phyloP scores from a whole-genome alignment of 1,140 invertebrate genomes.

The Callitettix versicolor region DNA sequence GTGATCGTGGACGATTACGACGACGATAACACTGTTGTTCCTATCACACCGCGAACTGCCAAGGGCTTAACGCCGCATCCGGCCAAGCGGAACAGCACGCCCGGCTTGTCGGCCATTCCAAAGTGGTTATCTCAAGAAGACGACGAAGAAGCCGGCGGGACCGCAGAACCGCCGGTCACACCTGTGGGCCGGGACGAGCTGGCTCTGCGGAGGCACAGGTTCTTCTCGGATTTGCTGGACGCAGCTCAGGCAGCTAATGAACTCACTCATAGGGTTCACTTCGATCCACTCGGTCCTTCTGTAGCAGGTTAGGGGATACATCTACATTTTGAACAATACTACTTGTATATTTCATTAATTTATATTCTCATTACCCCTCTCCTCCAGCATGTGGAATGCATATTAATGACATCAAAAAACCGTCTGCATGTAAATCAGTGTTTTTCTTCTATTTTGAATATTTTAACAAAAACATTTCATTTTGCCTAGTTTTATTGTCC shows the following conservation, averaged over 20 bases:
- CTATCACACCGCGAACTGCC: constrained; percentile 17
- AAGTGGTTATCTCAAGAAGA: constrained; percentile 36
- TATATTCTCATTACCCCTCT: too few species aligned
- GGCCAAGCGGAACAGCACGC: constrained; percentile 25
- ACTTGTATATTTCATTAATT: too few species aligned
- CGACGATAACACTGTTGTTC: constrained; percentile 5
- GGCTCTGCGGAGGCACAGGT: constrained; percentile 57
- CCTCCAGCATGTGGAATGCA: too few species aligned
- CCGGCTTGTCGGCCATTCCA: constrained; percentile 20
- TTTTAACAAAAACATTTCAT: too few species aligned
- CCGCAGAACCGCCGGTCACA: constrained; percentile 22
- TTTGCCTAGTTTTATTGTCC: too few species aligned
- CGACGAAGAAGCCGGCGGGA: constrained; percentile 18
- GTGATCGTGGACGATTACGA: not conserved
- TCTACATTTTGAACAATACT: too few species aligned
- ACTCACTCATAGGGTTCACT: constrained; percentile 56
- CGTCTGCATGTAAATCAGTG: too few species aligned
- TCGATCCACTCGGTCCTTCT: constrained; percentile 56
- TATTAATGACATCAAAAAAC: too few species aligned
- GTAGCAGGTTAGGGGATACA: constrained; percentile 48
- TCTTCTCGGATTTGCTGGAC: constrained; percentile 62
- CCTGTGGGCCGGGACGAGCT: constrained; percentile 56
- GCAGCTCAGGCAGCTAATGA: constrained; percentile 57
- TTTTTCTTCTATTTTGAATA: too few species aligned
- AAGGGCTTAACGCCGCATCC: constrained; percentile 11